A percentile compares a stretch with the other conserved stretches of the same genome.
These are phyloP conservation scores for Sarcoramphus papa DNA, from an alignment of 2,797 vertebrate species.

Conservation along the genomic window DNA sequence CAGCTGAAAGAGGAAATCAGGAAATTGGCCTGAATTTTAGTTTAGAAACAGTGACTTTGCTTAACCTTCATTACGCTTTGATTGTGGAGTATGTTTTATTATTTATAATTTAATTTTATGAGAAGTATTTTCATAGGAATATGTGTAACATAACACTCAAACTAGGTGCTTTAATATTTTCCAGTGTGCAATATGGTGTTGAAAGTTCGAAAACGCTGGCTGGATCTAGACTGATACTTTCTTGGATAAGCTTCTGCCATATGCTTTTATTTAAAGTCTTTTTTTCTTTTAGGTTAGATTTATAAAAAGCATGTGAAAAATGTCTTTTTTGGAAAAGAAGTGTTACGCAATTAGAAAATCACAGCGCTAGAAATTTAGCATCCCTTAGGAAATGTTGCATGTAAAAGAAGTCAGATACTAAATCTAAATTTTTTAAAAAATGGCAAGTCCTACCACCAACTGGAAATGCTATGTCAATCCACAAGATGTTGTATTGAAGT, in stretches of 20 bases:
- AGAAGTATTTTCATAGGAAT: conserved; percentile 48
- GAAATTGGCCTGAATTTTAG: conserved; percentile 12
- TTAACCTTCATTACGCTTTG: conserved; percentile 46
- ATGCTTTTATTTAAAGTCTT: conserved; percentile 69
- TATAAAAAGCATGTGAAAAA: conserved; percentile 62
- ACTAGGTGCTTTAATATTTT: conserved; percentile 67
- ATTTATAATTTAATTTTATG: conserved; percentile 61
- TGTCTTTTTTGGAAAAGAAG: conserved; percentile 32
- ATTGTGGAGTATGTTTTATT: conserved; percentile 43
- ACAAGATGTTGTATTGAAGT: background rate
- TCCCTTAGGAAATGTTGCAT: conserved; percentile 40
- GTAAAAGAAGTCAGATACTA: conserved; percentile 27
- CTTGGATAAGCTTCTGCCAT: conserved; percentile 64
- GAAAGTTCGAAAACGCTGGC: conserved; percentile 66
- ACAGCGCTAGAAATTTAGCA: conserved; percentile 31
- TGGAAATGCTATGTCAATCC: conserved; percentile 7
- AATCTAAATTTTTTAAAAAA: background rate
- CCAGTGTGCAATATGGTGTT: conserved; percentile 59
- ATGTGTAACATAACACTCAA: conserved; percentile 48
- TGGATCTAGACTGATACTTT: conserved; percentile 58
- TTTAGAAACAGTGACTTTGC: conserved; percentile 28
- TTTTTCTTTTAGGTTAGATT: conserved; percentile 51
- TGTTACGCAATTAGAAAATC: conserved; percentile 58
- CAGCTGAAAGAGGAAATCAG: background rate
- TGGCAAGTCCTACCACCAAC: background rate